These are phyloP conservation scores for Channa argus DNA, from an alignment of 2,113 vertebrate genomes.

Conservation along the genomic window DNA sequence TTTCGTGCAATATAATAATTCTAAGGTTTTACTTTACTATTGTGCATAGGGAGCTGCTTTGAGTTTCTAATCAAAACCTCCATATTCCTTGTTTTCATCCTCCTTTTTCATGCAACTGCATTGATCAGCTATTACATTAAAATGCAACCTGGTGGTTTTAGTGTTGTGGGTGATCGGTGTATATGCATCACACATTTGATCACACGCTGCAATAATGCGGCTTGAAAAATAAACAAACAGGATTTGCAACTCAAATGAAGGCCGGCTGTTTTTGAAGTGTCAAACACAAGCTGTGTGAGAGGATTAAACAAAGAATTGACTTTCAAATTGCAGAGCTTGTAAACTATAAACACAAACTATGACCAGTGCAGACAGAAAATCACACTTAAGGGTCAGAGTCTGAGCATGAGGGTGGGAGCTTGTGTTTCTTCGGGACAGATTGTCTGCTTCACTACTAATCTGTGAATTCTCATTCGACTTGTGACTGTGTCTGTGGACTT, in stretches of 20 bases:
- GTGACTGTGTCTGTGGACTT: slow-evolving; percentile 55
- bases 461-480: slow-evolving; percentile 65
- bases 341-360: slow-evolving; percentile 26
- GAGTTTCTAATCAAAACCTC: not conserved
- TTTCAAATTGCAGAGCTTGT: slow-evolving; percentile 1
- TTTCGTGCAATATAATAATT: not conserved
- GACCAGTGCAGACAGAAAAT: slow-evolving; percentile 3
- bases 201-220: slow-evolving; percentile 23
- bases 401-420: slow-evolving; percentile 22
- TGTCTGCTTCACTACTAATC: slow-evolving; percentile 44
- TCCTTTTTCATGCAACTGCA: not conserved
- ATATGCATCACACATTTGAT: slow-evolving; percentile 8
- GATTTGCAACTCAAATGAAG: slow-evolving; percentile 27
- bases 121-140: no score
- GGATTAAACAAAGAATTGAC: slow-evolving; percentile 3
- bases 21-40: not conserved
- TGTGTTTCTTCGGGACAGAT: slow-evolving; percentile 44
- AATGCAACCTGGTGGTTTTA: no score
- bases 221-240: slow-evolving; percentile 7
- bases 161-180: no score
- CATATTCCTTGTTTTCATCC: not conserved
- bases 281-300: slow-evolving; percentile 19
- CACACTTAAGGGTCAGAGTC: not conserved
- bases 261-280: not conserved
- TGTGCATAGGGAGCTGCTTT: not conserved